Conservation (phyloP, 2,797 vertebrate genomes). For the Enteromius thamalakanensis region DNA sequence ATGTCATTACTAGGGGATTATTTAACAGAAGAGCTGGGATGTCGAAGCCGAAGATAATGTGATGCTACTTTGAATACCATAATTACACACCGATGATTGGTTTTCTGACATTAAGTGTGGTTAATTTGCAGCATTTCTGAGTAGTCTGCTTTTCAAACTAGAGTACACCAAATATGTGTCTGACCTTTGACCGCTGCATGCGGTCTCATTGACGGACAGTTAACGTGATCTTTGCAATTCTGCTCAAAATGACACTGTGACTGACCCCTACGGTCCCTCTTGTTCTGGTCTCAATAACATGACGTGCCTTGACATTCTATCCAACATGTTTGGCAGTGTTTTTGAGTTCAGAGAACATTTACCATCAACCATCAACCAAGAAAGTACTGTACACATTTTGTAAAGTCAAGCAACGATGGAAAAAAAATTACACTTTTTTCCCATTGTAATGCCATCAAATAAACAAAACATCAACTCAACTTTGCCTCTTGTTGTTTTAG, state of each 20-base stretch:
- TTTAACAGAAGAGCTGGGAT: constrained; percentile 50
- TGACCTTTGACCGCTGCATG: background rate
- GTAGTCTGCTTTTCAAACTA: constrained; percentile 45
- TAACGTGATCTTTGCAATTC: constrained; percentile 21
- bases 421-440: constrained; percentile 9
- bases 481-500: background rate
- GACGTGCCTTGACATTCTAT: constrained; percentile 60
- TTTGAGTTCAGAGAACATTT: constrained; percentile 58
- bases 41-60: constrained; percentile 52
- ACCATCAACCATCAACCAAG: constrained; percentile 49
- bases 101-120: constrained; percentile 39
- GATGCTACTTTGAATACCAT: constrained; percentile 19
- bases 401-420: constrained; percentile 41
- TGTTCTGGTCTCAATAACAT: constrained; percentile 59
- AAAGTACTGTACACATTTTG: constrained; percentile 60
- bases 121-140: constrained; percentile 46
- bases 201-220: background rate
- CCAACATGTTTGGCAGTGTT: constrained; percentile 50
- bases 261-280: constrained; percentile 44
- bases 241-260: constrained; percentile 55
- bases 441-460: constrained; percentile 57
- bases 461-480: constrained; percentile 50
- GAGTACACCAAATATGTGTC: constrained; percentile 53
- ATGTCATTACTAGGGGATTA: constrained; percentile 8
- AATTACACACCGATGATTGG: constrained; percentile 15